Conservation (phyloP, 1,140 invertebrate species). For the Pseudomyrmex flavicornis region DNA sequence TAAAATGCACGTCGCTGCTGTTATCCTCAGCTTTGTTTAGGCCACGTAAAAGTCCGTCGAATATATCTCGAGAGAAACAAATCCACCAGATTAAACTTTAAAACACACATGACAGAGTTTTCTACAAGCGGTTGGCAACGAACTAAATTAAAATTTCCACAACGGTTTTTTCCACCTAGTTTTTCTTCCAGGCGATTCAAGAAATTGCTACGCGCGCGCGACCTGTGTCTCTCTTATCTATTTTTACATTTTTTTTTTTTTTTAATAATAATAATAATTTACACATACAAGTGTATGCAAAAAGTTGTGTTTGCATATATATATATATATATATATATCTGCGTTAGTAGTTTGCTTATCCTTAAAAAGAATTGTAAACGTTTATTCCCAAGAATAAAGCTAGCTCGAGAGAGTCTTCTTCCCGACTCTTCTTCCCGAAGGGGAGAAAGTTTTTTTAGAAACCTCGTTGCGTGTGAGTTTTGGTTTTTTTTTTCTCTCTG, state of each 20-base stretch:
- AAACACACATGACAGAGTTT: background rate
- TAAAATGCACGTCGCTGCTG: conserved; percentile 49
- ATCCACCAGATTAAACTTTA: background rate
- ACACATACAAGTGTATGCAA: too few relatives aligned
- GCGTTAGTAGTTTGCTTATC: too few relatives aligned
- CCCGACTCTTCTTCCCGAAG: background rate
- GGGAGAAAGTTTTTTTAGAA: background rate
- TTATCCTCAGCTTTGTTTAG: conserved; percentile 66
- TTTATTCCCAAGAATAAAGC: background rate
- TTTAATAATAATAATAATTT: too few relatives aligned
- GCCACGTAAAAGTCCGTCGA: conserved; percentile 64
- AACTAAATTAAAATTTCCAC: background rate
- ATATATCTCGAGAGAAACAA: conserved; percentile 32
- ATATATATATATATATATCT: too few relatives aligned
- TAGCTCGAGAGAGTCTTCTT: background rate
- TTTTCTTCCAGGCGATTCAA: background rate
- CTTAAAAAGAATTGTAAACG: background rate
- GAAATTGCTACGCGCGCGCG: background rate
- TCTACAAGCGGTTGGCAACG: conserved; percentile 24
- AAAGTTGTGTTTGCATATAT: too few relatives aligned
- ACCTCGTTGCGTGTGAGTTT: background rate
- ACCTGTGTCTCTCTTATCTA: background rate
- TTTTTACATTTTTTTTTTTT: too few relatives aligned
- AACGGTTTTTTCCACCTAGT: background rate
- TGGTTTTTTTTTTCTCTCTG: too few relatives aligned